phyloP scores from a whole-genome alignment of 2,797 vertebrate genomes.

The Buphagus erythrorhynchus region DNA sequence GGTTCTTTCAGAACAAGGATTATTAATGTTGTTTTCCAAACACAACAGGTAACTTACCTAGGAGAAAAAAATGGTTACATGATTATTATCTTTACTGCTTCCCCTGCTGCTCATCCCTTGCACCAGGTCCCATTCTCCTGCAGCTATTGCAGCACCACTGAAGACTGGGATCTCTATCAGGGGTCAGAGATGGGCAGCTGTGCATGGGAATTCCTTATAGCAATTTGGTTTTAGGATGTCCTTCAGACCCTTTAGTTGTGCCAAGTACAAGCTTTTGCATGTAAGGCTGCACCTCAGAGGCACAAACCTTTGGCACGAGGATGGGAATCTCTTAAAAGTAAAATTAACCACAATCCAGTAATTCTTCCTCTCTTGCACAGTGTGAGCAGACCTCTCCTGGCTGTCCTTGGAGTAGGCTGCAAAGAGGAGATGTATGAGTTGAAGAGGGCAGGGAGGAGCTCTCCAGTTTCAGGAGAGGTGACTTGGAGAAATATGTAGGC shows the following conservation, averaged over 20 bases:
- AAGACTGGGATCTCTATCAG: neutral
- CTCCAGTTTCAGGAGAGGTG: neutral
- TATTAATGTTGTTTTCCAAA: neutral
- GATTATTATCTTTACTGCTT: neutral
- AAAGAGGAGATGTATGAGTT: neutral
- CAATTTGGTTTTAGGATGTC: neutral
- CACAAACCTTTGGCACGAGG: neutral
- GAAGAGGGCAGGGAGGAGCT: neutral
- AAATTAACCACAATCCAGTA: neutral
- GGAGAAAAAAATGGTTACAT: neutral
- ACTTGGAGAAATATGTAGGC: neutral
- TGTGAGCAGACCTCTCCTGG: neutral
- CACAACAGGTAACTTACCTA: neutral
- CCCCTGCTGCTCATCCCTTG: neutral
- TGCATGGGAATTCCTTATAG: neutral
- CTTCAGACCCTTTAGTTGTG: neutral
- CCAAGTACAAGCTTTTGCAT: neutral
- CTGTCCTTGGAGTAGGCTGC: neutral
- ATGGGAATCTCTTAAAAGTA: neutral
- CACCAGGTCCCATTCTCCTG: neutral
- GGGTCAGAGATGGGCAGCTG: neutral
- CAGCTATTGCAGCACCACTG: neutral
- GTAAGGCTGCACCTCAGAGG: neutral
- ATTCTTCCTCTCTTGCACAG: neutral
- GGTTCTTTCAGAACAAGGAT: neutral